Evolutionary conservation across 2,797 vertebrate species (phyloP).

Genomic region (Monodelphis domestica): DNA sequence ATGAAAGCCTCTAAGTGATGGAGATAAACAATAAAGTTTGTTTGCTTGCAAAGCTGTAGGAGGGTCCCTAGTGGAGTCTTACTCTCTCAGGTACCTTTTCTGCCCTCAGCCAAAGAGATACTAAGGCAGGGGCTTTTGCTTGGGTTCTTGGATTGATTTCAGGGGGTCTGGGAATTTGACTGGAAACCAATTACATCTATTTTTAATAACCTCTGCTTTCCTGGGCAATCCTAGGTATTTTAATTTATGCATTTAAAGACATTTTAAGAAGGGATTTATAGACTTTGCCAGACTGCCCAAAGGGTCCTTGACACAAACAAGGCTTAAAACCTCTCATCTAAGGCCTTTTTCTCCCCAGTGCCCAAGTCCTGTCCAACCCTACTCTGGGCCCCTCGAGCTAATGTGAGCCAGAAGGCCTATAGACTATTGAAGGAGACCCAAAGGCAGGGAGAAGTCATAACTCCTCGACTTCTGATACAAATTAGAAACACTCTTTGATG

Average conservation of each 20-base stretch:
- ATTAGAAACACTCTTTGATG: not conserved
- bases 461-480: not conserved
- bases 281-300: not conserved
- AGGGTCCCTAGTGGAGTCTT: not conserved
- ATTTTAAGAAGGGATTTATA: not conserved
- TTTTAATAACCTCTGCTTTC: not conserved
- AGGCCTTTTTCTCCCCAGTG: not conserved
- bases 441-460: not conserved
- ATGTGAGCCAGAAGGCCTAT: not conserved
- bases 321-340: not conserved
- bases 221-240: not conserved
- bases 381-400: not conserved
- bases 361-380: not conserved
- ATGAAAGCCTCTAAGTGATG: not conserved
- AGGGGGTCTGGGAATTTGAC: not conserved
- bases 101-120: not conserved
- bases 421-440: not conserved
- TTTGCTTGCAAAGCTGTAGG: not conserved
- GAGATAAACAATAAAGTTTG: not conserved
- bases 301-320: not conserved
- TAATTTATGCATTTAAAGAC: not conserved
- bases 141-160: not conserved
- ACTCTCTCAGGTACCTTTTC: not conserved
- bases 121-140: not conserved
- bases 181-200: not conserved